Evolutionary conservation across 2,797 vertebrate genomes (phyloP).

Genomic region (Pipistrellus pygmaeus): DNA sequence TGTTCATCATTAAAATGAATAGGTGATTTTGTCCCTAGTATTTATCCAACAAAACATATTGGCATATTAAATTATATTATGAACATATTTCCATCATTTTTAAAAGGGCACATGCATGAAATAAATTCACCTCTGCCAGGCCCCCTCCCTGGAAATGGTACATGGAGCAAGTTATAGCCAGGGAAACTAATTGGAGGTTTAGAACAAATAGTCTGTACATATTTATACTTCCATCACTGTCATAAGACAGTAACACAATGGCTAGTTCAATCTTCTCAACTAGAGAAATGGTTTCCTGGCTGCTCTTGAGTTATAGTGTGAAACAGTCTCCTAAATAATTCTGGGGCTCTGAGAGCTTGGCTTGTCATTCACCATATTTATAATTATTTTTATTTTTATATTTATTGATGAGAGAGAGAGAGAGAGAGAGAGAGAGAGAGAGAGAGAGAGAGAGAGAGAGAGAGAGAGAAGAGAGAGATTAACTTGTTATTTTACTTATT

Average conservation of each 20-base stretch:
- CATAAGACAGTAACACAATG: not conserved
- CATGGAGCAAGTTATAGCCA: not conserved
- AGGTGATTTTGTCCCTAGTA: constrained; percentile 17
- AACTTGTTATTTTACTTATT: too few relatives aligned
- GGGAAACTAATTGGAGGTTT: not conserved
- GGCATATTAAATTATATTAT: not conserved
- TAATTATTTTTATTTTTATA: too few relatives aligned
- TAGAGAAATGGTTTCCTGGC: not conserved
- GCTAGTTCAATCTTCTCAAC: not conserved
- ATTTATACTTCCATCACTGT: not conserved
- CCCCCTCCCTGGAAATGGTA: not conserved
- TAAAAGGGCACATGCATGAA: not conserved
- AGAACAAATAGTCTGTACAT: not conserved
- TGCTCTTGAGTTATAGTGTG: not conserved
- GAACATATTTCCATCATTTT: not conserved
- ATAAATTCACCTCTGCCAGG: not conserved
- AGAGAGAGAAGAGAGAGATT: too few relatives aligned
- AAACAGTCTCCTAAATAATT: not conserved
- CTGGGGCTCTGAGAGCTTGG: not conserved
- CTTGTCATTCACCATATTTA: not conserved
- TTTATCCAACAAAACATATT: constrained; percentile 17
- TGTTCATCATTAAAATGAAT: constrained; percentile 5
- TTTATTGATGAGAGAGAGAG: too few relatives aligned
- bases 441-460: too few relatives aligned
- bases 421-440: too few relatives aligned